These are phyloP conservation scores for Temnothorax curvispinosus DNA, from an alignment of 1,140 invertebrate genomes.

Conservation along the genomic window DNA sequence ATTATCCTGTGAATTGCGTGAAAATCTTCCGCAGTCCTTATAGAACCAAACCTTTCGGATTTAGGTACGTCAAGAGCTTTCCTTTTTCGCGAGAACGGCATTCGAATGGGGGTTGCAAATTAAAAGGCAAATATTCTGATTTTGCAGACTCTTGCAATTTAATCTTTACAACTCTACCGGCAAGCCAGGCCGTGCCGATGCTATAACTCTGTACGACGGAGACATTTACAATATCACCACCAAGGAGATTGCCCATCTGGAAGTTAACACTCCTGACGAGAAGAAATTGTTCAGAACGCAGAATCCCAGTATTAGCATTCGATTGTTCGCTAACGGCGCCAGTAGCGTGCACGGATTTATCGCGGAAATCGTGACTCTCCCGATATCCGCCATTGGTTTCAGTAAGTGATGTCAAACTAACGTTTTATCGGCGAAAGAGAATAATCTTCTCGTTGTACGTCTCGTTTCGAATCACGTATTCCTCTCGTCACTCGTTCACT, in stretches of 20 bases:
- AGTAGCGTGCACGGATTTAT: conserved; percentile 98
- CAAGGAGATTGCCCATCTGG: conserved; percentile 89
- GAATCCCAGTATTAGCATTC: conserved; percentile 94
- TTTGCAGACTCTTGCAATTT: conserved; percentile 93
- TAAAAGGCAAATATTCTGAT: not conserved
- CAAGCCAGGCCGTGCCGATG: conserved; percentile 92
- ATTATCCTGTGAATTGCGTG: conserved; percentile 97
- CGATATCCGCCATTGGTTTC: conserved; percentile 95
- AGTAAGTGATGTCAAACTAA: conserved; percentile 87
- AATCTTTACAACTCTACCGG: conserved; percentile 97
- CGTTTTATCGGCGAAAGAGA: not conserved
- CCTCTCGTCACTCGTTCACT: not conserved
- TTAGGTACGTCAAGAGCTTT: conserved; percentile 86
- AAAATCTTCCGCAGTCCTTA: conserved; percentile 97
- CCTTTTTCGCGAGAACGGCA: not conserved
- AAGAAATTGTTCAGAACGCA: conserved; percentile 92
- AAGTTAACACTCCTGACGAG: conserved; percentile 89
- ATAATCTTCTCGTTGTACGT: not conserved
- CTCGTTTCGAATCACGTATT: not conserved
- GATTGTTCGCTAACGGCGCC: conserved; percentile 97
- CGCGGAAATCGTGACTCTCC: conserved; percentile 97
- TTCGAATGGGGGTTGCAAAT: not conserved
- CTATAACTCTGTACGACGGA: conserved; percentile 95
- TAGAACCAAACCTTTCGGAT: conserved; percentile 94
- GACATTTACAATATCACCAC: conserved; percentile 95